Conservation (phyloP, 1,140 invertebrate genomes). For the Meloidogyne floridensis region DNA sequence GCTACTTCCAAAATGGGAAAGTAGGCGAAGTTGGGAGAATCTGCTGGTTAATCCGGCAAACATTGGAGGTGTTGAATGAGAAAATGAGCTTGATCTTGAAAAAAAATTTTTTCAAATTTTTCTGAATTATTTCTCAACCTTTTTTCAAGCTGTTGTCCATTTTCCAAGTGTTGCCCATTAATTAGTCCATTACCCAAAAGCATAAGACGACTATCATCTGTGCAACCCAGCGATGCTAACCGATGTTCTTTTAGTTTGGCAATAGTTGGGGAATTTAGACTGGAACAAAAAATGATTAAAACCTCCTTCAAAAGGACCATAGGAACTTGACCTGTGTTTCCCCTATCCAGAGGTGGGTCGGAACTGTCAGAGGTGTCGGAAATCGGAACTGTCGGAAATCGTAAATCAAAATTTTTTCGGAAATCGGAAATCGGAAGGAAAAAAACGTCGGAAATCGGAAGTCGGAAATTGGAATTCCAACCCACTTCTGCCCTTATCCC, state of each 20-base stretch:
- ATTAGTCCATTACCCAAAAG: constrained; percentile 11
- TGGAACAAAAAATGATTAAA: background rate
- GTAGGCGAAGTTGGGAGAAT: background rate
- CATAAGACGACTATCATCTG: constrained; percentile 13
- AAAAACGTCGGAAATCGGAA: too few species aligned
- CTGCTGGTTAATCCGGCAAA: constrained; percentile 5
- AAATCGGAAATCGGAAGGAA: too few species aligned
- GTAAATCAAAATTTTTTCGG: too few species aligned
- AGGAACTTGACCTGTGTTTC: too few species aligned
- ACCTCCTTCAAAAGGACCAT: too few species aligned
- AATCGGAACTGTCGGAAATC: too few species aligned
- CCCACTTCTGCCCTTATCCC: too few species aligned
- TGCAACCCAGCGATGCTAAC: constrained; percentile 14
- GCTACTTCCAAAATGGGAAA: background rate
- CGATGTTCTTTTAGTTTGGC: constrained; percentile 17
- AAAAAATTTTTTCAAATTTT: background rate
- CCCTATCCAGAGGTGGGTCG: too few species aligned
- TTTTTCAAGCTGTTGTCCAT: constrained; percentile 8
- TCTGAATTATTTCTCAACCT: background rate
- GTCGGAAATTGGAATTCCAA: too few species aligned
- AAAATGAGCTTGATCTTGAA: constrained; percentile 1
- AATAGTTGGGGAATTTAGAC: constrained; percentile 11
- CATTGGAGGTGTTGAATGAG: constrained; percentile 1
- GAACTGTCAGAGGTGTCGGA: too few species aligned
- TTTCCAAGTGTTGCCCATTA: background rate